These are phyloP conservation scores for Cataglyphis hispanica DNA, from an alignment of 1,140 invertebrate species.

Conservation along the genomic window DNA sequence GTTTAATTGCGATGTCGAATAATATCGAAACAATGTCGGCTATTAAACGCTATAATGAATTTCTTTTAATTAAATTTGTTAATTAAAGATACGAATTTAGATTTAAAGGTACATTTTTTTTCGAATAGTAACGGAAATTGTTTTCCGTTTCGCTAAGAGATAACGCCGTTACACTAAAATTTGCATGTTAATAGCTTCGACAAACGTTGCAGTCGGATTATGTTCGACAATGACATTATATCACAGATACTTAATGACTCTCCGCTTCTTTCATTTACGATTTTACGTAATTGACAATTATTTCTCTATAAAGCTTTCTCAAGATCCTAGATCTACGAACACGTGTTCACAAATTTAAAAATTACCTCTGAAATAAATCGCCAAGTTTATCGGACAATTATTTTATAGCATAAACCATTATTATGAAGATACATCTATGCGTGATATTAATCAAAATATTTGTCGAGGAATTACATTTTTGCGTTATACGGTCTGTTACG, in stretches of 20 bases:
- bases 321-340: constrained; percentile 8
- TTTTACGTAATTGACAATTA: constrained; percentile 45
- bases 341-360: background rate
- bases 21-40: background rate
- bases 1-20: constrained; percentile 49
- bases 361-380: background rate
- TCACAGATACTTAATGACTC: constrained; percentile 47
- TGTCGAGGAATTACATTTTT: constrained; percentile 7
- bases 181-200: constrained; percentile 49
- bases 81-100: constrained; percentile 15
- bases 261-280: constrained; percentile 20
- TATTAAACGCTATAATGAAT: background rate
- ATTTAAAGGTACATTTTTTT: constrained; percentile 39
- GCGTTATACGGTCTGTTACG: constrained; percentile 20
- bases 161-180: constrained; percentile 25
- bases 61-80: constrained; percentile 57
- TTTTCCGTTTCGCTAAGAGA: background rate
- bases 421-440: background rate
- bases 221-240: constrained; percentile 38
- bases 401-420: background rate
- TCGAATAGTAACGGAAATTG: constrained; percentile 34
- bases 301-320: constrained; percentile 22
- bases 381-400: background rate
- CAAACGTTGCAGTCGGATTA: constrained; percentile 51
- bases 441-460: constrained; percentile 9